These are phyloP conservation scores for Meta bourneti DNA, from an alignment of 2,888 invertebrate genomes.

Conservation along the genomic window DNA sequence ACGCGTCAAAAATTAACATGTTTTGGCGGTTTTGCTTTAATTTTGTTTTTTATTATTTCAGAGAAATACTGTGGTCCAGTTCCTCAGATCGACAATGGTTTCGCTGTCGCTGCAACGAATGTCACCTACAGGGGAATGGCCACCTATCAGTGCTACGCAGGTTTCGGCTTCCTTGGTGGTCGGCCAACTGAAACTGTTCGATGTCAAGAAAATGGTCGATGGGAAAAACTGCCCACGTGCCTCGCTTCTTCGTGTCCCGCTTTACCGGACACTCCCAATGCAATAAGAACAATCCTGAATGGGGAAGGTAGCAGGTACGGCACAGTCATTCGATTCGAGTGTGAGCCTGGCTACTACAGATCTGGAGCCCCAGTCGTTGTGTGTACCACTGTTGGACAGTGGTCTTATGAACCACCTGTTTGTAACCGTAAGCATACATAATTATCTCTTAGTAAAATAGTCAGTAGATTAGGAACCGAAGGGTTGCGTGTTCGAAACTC, in stretches of 20 bases:
- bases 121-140: conserved; percentile 96
- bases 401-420: conserved; percentile 94
- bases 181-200: conserved; percentile 93
- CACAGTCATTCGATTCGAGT: conserved; percentile 94
- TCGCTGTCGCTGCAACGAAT: conserved; percentile 96
- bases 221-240: conserved; percentile 95
- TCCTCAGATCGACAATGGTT: conserved; percentile 98
- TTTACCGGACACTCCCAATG: conserved; percentile 91
- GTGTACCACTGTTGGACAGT: conserved; percentile 97
- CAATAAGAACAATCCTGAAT: conserved; percentile 91
- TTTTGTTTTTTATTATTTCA: conserved; percentile 78
- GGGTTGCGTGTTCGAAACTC: too few species aligned
- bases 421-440: conserved; percentile 86
- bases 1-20: too few species aligned
- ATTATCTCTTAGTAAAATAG: neutral
- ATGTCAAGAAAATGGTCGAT: conserved; percentile 92
- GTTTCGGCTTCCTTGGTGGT: conserved; percentile 92
- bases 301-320: conserved; percentile 96
- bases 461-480: too few species aligned
- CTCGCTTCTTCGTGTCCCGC: conserved; percentile 96
- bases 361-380: conserved; percentile 92
- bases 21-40: neutral
- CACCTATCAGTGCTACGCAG: conserved; percentile 96
- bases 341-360: conserved; percentile 93
- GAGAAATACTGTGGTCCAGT: conserved; percentile 94